A percentile compares a stretch with the other conserved stretches of the same genome.
Conservation (phyloP, 2,888 invertebrate genomes). For the Leucoptera coffeella region DNA sequence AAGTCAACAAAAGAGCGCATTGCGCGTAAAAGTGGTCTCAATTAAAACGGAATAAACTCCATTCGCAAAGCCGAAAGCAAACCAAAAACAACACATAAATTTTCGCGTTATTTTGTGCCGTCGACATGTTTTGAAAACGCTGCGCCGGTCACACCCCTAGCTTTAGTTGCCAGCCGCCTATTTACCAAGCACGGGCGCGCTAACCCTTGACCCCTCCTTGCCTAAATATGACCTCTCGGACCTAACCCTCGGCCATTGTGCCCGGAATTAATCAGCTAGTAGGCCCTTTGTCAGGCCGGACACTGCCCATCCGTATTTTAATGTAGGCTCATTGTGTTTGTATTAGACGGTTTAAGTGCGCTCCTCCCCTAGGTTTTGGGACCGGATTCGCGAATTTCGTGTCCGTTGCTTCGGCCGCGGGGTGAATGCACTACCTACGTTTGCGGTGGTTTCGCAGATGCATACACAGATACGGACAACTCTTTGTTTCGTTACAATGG, state of each 20-base stretch:
- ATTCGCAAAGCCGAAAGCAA: conserved; percentile 8
- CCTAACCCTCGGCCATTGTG: conserved; percentile 39
- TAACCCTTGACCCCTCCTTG: conserved; percentile 41
- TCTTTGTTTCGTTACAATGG: too few species aligned
- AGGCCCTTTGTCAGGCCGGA: conserved; percentile 26
- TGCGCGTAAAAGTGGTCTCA: background rate
- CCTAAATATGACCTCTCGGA: conserved; percentile 48
- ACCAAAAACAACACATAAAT: conserved; percentile 26
- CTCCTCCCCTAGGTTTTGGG: conserved; percentile 15
- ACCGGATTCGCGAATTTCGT: conserved; percentile 17
- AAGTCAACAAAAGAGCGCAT: too few species aligned
- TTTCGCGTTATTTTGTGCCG: conserved; percentile 15
- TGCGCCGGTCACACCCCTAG: conserved; percentile 35
- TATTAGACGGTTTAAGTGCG: conserved; percentile 42
- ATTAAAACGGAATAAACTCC: conserved; percentile 5
- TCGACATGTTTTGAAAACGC: conserved; percentile 36
- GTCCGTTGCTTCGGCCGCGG: conserved; percentile 1
- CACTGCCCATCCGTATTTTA: conserved; percentile 28
- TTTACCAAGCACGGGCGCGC: conserved; percentile 26
- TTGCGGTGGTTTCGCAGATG: too few species aligned
- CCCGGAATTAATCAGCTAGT: conserved; percentile 44
- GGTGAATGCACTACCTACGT: too few species aligned
- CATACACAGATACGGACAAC: too few species aligned
- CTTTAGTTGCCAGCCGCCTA: conserved; percentile 20
- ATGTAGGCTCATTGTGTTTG: conserved; percentile 27